Evolutionary conservation across 2,888 invertebrate species (phyloP), one percentile per base, ranked within the genome.

Genomic region (Aricia artaxerxes): DNA sequence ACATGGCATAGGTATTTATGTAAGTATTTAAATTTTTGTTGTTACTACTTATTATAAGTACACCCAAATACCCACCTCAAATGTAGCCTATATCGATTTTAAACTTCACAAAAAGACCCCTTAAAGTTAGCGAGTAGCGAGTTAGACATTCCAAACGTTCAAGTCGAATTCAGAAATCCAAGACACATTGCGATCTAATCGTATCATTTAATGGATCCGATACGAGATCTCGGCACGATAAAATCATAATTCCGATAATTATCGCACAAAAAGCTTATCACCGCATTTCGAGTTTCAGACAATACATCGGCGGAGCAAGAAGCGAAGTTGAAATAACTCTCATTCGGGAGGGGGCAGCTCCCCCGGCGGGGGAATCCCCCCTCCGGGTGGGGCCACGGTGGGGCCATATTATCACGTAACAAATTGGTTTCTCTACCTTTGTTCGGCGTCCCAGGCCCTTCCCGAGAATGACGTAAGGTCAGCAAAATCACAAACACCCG

Each of bases 381-480:
- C 35, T 35, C 35, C 35, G 57, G 57, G 57, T 57, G 57, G 57
- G 53, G 53, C 35, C 69, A 35, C 82, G 82, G 82, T 82, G 87
- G 89, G 87, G 88, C 89, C 91, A 93, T 94, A 93, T 92, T 93
- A 94, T 94, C 94, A 94, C 93, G 94, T 93, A 94, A 92, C 93
- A 93, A 94, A 94, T 94, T 93, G 94, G 94, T 94, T 93, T 93
- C 92, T 88, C 90, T 92, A 92, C 93, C 93, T 93, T 94, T 93
- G 93, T 94, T 93, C 92, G 88, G 84, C 85, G 86, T 86, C 84
- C 88, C 84, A 87, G 88, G 89, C 90, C 90, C 90, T 86, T 87
- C 84, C 84, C 85, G 87, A 87, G 88, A 88, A 83, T 82, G 86
- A 82, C 80, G 91, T 90, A 93, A 81, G 78, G 92, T 85, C 83